Conservation (phyloP, 2,113 vertebrate species). For the Scalopus aquaticus region DNA sequence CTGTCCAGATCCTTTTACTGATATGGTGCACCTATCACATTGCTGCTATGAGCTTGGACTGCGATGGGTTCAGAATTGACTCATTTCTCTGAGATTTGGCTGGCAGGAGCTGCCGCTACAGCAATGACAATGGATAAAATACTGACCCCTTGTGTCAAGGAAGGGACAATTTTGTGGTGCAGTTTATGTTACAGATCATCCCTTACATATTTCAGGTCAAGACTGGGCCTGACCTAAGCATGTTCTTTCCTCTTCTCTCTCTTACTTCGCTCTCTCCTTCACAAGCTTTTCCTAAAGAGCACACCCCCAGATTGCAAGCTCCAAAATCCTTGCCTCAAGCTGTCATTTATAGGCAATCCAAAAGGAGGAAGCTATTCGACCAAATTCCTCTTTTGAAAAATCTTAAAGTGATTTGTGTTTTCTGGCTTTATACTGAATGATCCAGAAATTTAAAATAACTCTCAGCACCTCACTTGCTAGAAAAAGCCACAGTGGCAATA, state of each 20-base stretch:
- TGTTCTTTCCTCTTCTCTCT: not conserved
- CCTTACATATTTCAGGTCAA: not conserved
- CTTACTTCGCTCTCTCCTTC: too few relatives aligned
- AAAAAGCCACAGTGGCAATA: not conserved
- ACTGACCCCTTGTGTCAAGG: not conserved
- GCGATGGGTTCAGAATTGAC: not conserved
- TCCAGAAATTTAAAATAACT: not conserved
- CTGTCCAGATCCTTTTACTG: not conserved
- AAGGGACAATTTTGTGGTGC: not conserved
- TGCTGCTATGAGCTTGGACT: not conserved
- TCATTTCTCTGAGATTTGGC: not conserved
- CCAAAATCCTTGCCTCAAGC: not conserved
- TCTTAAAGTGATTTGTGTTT: not conserved
- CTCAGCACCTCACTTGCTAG: not conserved
- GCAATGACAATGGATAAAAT: not conserved
- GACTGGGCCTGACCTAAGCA: not conserved
- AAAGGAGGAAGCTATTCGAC: not conserved
- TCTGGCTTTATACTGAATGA: not conserved
- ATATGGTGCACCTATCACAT: not conserved
- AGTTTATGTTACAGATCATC: not conserved
- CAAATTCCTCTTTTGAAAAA: not conserved
- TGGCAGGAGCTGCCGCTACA: not conserved
- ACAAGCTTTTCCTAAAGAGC: not conserved
- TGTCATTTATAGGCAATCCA: not conserved
- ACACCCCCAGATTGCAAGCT: not conserved